These are phyloP conservation scores for Heliocidaris tuberculata DNA, from an alignment of 35 echinoderm and acorn worm species.

Conservation along the genomic window DNA sequence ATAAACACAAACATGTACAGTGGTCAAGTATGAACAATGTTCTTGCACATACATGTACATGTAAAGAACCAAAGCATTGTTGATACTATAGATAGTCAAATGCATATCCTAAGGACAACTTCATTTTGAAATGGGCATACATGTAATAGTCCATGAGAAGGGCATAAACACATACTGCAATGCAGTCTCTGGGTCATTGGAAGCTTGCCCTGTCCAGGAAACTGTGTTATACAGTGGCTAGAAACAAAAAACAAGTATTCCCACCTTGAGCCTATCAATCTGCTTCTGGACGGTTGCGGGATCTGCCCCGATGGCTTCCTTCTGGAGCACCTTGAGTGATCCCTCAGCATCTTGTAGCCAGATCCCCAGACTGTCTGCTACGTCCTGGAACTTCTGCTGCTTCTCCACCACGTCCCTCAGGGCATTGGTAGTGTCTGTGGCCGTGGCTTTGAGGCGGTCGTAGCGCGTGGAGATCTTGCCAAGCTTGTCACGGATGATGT, in stretches of 20 bases:
- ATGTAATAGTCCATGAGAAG: too few species aligned
- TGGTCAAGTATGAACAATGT: too few species aligned
- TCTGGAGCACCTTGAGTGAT: constrained; percentile 64
- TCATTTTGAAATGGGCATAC: not conserved
- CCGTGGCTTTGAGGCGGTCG: constrained; percentile 77
- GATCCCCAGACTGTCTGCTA: constrained; percentile 56
- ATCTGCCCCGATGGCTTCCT: constrained; percentile 90
- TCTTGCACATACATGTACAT: too few species aligned
- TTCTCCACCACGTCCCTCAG: constrained; percentile 77
- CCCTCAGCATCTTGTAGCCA: constrained; percentile 88
- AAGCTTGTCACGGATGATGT: constrained; percentile 73
- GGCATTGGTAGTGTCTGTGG: constrained; percentile 65
- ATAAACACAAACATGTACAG: too few species aligned
- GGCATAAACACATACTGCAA: too few species aligned
- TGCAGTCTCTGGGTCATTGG: too few species aligned
- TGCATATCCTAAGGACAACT: too few species aligned
- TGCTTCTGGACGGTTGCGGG: constrained; percentile 81
- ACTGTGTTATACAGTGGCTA: too few species aligned
- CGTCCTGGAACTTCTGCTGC: constrained; percentile 78
- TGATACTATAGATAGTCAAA: too few species aligned
- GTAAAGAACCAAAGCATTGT: too few species aligned
- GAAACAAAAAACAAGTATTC: not conserved
- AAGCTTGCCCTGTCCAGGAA: too few species aligned
- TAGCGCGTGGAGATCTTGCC: constrained; percentile 70
- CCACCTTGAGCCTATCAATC: constrained; percentile 89